These are phyloP conservation scores for Strix uralensis DNA, from an alignment of 2,113 vertebrate genomes.

Conservation along the genomic window DNA sequence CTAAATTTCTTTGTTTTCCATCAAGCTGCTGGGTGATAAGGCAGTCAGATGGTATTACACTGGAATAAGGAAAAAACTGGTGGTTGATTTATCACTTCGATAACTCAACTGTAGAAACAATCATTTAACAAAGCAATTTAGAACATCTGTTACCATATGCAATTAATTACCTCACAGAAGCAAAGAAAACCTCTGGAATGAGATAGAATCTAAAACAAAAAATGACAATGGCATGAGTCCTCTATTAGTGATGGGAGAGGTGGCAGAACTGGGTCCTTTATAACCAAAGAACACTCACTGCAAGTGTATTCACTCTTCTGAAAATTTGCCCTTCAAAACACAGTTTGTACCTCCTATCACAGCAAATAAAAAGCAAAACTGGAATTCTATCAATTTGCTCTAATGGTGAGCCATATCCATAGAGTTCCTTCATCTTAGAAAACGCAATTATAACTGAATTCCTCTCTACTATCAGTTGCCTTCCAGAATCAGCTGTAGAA, in stretches of 20 bases:
- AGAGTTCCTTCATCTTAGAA: background rate
- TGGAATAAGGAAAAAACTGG: background rate
- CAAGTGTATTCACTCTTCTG: background rate
- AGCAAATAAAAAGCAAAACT: background rate
- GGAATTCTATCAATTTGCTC: background rate
- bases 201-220: background rate
- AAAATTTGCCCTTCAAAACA: background rate
- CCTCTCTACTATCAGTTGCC: background rate
- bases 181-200: background rate
- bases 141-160: background rate
- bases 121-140: slow-evolving; percentile 32
- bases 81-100: background rate
- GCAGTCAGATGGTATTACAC: background rate
- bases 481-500: background rate
- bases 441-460: background rate
- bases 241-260: background rate
- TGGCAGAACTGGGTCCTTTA: background rate
- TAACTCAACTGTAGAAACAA: slow-evolving; percentile 28
- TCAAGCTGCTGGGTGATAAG: background rate
- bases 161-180: slow-evolving; percentile 2
- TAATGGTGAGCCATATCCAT: background rate
- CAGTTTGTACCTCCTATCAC: background rate
- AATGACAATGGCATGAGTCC: background rate
- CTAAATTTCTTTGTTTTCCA: background rate
- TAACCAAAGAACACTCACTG: background rate